Conservation (phyloP, 2,113 vertebrate species). For the Amphiprion ocellaris region DNA sequence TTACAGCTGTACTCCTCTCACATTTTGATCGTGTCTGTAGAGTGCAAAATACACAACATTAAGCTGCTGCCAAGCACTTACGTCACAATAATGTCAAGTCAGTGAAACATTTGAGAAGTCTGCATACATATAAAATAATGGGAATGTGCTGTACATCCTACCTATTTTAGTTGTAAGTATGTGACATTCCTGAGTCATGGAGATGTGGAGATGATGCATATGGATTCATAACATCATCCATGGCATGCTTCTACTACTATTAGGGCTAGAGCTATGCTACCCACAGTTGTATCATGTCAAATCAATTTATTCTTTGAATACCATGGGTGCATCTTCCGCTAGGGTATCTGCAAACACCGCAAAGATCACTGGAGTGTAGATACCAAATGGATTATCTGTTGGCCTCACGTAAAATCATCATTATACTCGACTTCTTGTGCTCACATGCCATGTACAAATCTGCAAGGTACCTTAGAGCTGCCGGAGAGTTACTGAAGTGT, state of each 20-base stretch:
- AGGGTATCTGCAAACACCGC: neutral
- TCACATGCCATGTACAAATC: slow-evolving; percentile 2
- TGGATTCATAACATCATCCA: slow-evolving; percentile 4
- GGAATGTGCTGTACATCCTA: neutral
- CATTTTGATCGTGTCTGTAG: neutral
- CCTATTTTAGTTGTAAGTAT: neutral
- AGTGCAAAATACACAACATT: neutral
- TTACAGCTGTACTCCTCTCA: neutral
- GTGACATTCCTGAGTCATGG: neutral
- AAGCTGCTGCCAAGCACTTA: neutral
- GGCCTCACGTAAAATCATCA: slow-evolving; percentile 41
- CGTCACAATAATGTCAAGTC: no score
- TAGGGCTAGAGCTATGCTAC: slow-evolving; percentile 6
- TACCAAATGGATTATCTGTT: slow-evolving; percentile 32
- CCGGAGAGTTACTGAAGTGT: neutral
- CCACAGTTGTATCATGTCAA: slow-evolving; percentile 24
- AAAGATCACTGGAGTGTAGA: slow-evolving; percentile 18
- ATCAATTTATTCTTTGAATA: slow-evolving; percentile 26
- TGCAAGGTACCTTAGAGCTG: slow-evolving; percentile 3
- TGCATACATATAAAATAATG: neutral
- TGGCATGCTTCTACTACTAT: slow-evolving; percentile 12
- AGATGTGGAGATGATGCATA: slow-evolving; percentile 8
- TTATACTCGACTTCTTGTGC: slow-evolving; percentile 22
- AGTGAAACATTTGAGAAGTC: no score
- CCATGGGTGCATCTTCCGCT: neutral